Percentiles rank a stretch among this genome's conserved stretches.
These are phyloP conservation scores for Anguilla pacifica DNA, from an alignment of 2,797 vertebrate species.

Conservation along the genomic window DNA sequence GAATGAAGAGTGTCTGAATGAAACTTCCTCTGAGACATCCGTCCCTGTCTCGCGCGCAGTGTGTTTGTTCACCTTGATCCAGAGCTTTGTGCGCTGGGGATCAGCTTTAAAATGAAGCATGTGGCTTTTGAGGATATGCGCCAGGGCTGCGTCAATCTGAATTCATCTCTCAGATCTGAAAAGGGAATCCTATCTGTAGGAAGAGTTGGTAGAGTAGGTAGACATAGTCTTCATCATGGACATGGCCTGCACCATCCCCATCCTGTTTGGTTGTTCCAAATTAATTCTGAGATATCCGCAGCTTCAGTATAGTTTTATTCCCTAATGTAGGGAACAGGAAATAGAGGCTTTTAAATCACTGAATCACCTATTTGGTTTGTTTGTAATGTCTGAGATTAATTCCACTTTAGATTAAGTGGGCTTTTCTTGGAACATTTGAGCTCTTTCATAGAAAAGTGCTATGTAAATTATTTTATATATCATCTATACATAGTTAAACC, in stretches of 20 bases:
- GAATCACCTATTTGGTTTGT: no score
- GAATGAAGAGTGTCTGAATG: background rate
- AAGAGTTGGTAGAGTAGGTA: background rate
- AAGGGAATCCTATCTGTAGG: background rate
- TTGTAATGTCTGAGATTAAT: no score
- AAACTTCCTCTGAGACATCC: constrained; percentile 19
- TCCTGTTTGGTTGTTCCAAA: background rate
- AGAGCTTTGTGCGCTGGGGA: background rate
- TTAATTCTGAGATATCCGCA: no score
- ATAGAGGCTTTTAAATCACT: no score
- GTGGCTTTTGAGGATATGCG: background rate
- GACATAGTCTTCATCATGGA: background rate
- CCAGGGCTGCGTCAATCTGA: background rate
- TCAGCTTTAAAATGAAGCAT: background rate
- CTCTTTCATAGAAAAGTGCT: no score
- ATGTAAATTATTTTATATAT: no score
- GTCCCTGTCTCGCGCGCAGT: background rate
- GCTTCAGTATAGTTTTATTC: no score
- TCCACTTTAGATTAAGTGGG: no score
- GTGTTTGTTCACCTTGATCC: background rate
- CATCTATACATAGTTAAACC: no score
- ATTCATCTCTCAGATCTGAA: background rate
- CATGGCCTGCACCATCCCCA: background rate
- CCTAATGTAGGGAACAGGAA: no score
- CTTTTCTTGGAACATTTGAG: no score